Conservation (phyloP, 1,140 invertebrate species). For the Rhynchophorus ferrugineus region DNA sequence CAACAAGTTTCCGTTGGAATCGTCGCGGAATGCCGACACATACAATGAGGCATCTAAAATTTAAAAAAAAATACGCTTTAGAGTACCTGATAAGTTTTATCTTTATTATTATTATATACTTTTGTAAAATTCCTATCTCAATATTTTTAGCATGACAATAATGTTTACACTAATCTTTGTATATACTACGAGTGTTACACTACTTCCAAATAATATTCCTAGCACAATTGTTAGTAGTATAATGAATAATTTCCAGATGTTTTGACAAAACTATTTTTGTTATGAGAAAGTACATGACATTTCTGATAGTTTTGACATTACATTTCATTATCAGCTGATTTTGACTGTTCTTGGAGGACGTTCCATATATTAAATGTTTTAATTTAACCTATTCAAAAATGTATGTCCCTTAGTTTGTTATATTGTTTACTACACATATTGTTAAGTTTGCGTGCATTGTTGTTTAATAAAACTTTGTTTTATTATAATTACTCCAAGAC, state of each 20-base stretch:
- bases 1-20: conserved; percentile 35
- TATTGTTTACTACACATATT: too few relatives aligned
- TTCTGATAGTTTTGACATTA: conserved; percentile 6
- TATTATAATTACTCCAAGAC: too few relatives aligned
- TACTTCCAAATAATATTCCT: too few relatives aligned
- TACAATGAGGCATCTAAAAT: conserved; percentile 37
- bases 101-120: background rate
- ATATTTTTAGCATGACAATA: conserved; percentile 6
- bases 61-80: background rate
- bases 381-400: too few relatives aligned
- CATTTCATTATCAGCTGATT: background rate
- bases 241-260: conserved; percentile 26
- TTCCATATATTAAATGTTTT: too few relatives aligned
- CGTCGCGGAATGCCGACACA: conserved; percentile 35
- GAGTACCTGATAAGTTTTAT: background rate
- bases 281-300: conserved; percentile 25
- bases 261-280: conserved; percentile 30
- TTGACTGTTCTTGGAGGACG: conserved; percentile 9
- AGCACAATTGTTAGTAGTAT: background rate
- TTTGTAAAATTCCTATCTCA: conserved; percentile 5
- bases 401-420: too few relatives aligned
- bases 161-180: background rate
- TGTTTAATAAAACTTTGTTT: too few relatives aligned
- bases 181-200: conserved; percentile 4
- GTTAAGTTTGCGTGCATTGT: too few relatives aligned